Conservation (phyloP, 1,140 invertebrate species). For the Notospermus geniculatus region DNA sequence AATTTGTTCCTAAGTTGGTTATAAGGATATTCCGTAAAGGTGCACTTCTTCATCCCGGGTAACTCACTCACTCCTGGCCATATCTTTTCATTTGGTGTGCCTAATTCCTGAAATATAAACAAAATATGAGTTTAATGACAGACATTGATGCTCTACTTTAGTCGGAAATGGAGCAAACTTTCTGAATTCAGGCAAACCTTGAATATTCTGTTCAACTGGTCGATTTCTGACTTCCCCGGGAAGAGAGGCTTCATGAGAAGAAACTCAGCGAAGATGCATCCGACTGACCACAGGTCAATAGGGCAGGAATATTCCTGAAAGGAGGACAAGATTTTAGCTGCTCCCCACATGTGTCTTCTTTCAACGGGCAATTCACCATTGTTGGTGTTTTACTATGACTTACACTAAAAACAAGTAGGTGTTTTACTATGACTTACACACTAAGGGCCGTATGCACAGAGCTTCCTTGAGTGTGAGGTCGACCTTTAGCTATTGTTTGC, state of each 20-base stretch:
- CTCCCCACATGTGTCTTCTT: no score
- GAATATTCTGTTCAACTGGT: slow-evolving; percentile 93
- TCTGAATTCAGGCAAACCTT: slow-evolving; percentile 68
- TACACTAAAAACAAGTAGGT: no score
- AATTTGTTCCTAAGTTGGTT: slow-evolving; percentile 81
- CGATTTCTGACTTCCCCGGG: slow-evolving; percentile 92
- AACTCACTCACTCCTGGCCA: slow-evolving; percentile 84
- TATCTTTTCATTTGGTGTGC: slow-evolving; percentile 90
- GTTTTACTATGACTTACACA: no score
- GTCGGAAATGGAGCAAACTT: no score
- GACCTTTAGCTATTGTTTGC: no score
- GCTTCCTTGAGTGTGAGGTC: no score
- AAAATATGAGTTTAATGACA: slow-evolving; percentile 5
- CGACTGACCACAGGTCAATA: slow-evolving; percentile 98
- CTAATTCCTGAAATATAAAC: slow-evolving; percentile 69
- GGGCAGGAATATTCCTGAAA: slow-evolving; percentile 87
- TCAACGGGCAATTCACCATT: background rate
- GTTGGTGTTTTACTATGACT: no score
- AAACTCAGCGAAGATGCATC: slow-evolving; percentile 98
- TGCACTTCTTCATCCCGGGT: slow-evolving; percentile 86
- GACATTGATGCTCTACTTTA: no score
- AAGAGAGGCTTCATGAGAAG: slow-evolving; percentile 93
- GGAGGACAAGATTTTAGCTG: slow-evolving; percentile 14
- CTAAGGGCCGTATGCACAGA: no score
- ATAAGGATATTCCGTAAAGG: slow-evolving; percentile 83